Evolutionary conservation across 1,140 invertebrate genomes (phyloP), one percentile per base, ranked within the genome.

Genomic region (Drosophila trapezifrons): DNA sequence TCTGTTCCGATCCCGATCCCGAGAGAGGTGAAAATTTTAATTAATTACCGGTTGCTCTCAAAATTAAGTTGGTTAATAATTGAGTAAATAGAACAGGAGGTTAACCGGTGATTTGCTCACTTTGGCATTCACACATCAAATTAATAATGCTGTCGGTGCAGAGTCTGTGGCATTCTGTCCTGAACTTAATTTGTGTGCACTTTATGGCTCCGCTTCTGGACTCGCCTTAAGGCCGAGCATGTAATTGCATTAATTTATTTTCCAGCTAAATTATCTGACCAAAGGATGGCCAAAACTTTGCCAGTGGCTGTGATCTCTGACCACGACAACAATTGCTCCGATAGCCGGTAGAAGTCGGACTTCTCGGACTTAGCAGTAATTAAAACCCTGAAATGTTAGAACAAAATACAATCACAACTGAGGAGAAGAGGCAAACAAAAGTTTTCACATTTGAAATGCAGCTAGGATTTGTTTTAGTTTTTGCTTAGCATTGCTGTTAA

Each of bases 241-340:
- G 57, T 85, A 87, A 85, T 85, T 85, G 83, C 83, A 82, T 78
- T 81, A 78, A 78, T 85, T 86, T 87, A 76, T 82, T 76, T 72
- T 12, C n/a, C 6, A 25, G 51, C 62, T 49, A 56, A 64, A 79
- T 72, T 66, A 65, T 79, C 63, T 80, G 65, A 43, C 60, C 76
- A 63, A 78, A 67, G 74, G 82, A 79, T 87, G 83, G 67, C 67
- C 52, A 56, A 42, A 71, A 62, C 59, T 80, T 76, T 25, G 49
- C 49, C 49, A 47, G 40, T 52, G 40, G 67, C 49, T 49, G 25
- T 75, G 72, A 75, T 75, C 51, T 51, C 37, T 55, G 72, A 65
- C 71, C 71, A 65, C 62, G 60, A 67, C 71, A 56, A 76, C 67
- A 69, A 56, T 70, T 45, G 58, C 64, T 62, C 15, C 40, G 58